Base-by-base conservation (phyloP, 2,888 invertebrate genomes). In the Pyrrhosoma nymphula region DNA sequence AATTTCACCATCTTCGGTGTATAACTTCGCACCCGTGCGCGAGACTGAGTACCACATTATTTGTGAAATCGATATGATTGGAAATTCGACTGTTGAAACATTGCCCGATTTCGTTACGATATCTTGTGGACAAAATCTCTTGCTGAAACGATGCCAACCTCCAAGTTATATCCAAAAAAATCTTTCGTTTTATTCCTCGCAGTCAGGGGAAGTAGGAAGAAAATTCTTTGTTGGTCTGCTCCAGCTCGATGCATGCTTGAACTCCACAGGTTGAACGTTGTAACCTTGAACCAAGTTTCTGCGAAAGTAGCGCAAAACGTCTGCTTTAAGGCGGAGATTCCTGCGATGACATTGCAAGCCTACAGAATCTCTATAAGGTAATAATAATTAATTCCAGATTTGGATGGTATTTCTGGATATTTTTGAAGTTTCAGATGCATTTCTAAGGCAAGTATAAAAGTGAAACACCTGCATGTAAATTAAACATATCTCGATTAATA, bases 191-290 rank as follows among this genome's bases (percentile, higher is more conserved):
- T 69, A 69, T 69, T 12, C n/a, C 82, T 35, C 35, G 14, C n/a
- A 82, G 30, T 14, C 30, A 18, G 82, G 35, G 82, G 16, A 82
- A 35, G 35, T 30, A 35, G 82, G 82, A n/a, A n/a, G 69, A n/a
- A 26, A 75, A 82, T 35, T 23, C 82, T 82, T 35, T 35, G 82
- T 26, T 82, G 30, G 35, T 35, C 35, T 82, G 30, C 14, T 82
- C 82, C 82, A 26, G n/a, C 8, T 26, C 69, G 69, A 69, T 69
- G 69, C 8, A 82, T 82, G 35, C 35, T 82, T 35, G 30, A 82
- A 35, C 30, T 82, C 82, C 82, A 82, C 82, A 82, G 82, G 82
- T 82, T 82, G 82, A 82, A 82, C 35, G 82, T 82, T 82, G 82
- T 82, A 82, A 82, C 82, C 82, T 82, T 82, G 82, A 82, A 35